These are phyloP conservation scores for Bombus turneri DNA, from an alignment of 1,140 invertebrate genomes.

Conservation along the genomic window DNA sequence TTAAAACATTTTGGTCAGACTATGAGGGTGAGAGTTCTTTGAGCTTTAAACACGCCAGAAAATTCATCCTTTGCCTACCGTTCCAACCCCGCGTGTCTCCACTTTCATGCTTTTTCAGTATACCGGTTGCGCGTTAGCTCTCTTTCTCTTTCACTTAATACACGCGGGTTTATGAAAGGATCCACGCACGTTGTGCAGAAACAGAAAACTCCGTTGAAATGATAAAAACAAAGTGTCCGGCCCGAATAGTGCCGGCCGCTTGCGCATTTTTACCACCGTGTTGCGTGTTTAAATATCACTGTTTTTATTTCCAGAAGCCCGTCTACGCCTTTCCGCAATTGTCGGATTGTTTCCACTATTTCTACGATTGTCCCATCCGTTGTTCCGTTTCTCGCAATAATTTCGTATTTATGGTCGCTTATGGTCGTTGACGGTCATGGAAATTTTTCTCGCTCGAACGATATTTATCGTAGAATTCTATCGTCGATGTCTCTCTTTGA, in stretches of 20 bases:
- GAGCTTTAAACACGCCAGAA: constrained; percentile 70
- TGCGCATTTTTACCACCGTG: background rate
- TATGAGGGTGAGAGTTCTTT: constrained; percentile 67
- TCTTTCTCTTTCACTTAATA: constrained; percentile 14
- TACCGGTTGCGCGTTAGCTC: no score
- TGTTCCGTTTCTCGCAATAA: background rate
- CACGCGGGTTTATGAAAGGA: constrained; percentile 33
- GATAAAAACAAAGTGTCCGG: constrained; percentile 44
- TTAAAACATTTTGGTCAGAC: constrained; percentile 75
- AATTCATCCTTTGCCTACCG: constrained; percentile 63
- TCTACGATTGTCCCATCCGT: no score
- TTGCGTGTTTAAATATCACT: constrained; percentile 25
- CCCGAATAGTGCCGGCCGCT: background rate
- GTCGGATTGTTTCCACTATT: constrained; percentile 1
- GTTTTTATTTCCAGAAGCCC: constrained; percentile 18
- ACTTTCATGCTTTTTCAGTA: background rate
- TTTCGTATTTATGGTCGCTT: background rate
- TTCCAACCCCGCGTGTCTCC: background rate
- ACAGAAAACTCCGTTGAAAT: constrained; percentile 47
- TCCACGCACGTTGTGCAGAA: constrained; percentile 33
- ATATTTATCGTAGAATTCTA: background rate
- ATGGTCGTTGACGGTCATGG: no score
- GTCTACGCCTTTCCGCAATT: background rate
- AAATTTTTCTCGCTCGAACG: background rate
- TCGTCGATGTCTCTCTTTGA: background rate